These are phyloP conservation scores for Pogonomyrmex californicus DNA, from an alignment of 1,140 invertebrate genomes.

Conservation along the genomic window DNA sequence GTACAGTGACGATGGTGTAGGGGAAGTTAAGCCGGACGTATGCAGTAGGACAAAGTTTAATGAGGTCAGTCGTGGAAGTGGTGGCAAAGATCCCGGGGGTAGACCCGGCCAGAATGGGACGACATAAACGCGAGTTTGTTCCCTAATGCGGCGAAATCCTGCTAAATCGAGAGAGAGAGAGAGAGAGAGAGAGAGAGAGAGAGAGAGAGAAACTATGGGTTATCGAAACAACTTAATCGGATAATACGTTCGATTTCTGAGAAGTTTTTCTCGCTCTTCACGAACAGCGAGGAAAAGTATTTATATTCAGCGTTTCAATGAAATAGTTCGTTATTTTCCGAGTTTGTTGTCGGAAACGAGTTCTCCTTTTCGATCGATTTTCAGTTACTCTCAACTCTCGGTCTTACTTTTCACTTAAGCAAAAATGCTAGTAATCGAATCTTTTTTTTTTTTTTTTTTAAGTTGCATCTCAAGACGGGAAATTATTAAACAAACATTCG, in stretches of 20 bases:
- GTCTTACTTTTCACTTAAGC: background rate
- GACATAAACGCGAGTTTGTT: constrained; percentile 14
- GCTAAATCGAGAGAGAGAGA: background rate
- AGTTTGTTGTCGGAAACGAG: background rate
- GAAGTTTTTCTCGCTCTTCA: background rate
- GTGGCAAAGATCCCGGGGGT: background rate
- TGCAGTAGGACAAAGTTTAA: constrained; percentile 31
- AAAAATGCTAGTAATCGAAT: background rate
- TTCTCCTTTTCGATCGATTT: constrained; percentile 5
- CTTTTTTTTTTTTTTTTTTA: background rate
- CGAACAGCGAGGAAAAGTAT: background rate
- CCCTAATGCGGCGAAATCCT: background rate
- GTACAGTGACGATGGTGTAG: background rate
- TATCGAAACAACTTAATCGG: constrained; percentile 3
- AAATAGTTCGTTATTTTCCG: background rate
- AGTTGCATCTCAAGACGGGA: background rate
- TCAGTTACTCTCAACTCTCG: background rate
- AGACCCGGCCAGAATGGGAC: background rate
- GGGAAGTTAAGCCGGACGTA: background rate
- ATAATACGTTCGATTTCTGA: background rate
- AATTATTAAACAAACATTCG: background rate
- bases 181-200: background rate
- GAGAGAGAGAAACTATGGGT: background rate
- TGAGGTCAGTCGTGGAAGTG: constrained; percentile 20
- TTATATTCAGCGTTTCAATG: background rate